Evolutionary conservation across 1,140 invertebrate species (phyloP), one percentile per base, ranked within the genome.

Genomic region (Macrotrachela quadricornifera): DNA sequence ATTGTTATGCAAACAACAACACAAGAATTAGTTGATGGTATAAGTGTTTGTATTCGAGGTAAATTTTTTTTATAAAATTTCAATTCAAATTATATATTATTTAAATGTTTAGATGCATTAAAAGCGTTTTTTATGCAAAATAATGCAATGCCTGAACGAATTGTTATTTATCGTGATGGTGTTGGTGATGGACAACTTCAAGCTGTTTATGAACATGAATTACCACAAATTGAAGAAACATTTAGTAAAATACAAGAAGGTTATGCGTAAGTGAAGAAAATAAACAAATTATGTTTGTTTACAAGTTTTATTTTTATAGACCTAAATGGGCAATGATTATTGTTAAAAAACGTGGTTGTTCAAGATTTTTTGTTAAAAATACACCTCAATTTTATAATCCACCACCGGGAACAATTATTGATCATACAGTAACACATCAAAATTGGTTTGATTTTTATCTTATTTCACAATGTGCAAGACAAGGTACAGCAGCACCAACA

Each of bases 81-180:
- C n/a, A n/a, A n/a, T n/a, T n/a, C n/a, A n/a, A n/a, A n/a, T n/a
- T n/a, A n/a, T n/a, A n/a, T n/a, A n/a, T n/a, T n/a, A n/a, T n/a
- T n/a, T n/a, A n/a, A n/a, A 30, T 30, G 1, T 30, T 15, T 16
- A 53, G 51, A 53, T 18, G 51, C 51, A 1, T 37, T 53, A 44
- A n/a, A 53, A 17, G 46, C 46, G 17, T 53, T 46, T n/a, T 48
- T 41, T 41, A 38, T 46, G 13, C 12, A 30, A 42, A 53, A 53
- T 14, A 48, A 43, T 21, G 41, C 51, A 6, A 46, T 46, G 41
- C 53, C 53, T 16, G 53, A 54, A 17, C 40, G 47, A 14, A 49
- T 94, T 37, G 74, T 94, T 10, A 77, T 94, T n/a, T 94, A 79
- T 69, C 74, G 88, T 54, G 88, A 95, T 72, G 88, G 88, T 36